Percentiles rank a stretch among this genome's conserved stretches.
phyloP scores from a whole-genome alignment of 2,113 vertebrate species.

The Sebastes schlegelii region DNA sequence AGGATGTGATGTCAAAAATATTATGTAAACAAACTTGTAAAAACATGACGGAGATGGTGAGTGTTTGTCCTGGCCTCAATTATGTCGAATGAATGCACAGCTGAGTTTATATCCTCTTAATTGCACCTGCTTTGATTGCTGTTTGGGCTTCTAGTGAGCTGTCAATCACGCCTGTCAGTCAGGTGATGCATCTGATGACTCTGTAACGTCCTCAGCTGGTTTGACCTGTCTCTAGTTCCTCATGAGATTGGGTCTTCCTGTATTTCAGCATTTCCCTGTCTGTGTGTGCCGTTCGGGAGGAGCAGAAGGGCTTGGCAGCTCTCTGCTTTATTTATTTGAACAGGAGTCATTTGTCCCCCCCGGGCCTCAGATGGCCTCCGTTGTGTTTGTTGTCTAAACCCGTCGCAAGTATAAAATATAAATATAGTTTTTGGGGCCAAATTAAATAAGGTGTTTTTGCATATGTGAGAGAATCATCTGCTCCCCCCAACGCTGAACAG shows the following conservation, averaged over 20 bases:
- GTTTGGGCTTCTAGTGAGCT: neutral
- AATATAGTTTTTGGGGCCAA: constrained; percentile 5
- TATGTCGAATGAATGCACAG: neutral
- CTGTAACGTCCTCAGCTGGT: constrained; percentile 5
- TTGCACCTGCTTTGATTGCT: neutral
- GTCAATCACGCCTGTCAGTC: constrained; percentile 6
- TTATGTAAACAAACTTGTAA: constrained; percentile 22
- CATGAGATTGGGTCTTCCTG: constrained; percentile 25
- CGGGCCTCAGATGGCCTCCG: constrained; percentile 18
- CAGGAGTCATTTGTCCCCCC: constrained; percentile 28
- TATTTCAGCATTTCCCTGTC: constrained; percentile 47
- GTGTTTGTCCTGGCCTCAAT: neutral
- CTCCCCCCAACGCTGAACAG: neutral
- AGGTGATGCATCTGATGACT: constrained; percentile 8
- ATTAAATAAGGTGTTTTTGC: constrained; percentile 10
- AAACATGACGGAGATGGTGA: neutral
- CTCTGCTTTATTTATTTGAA: constrained; percentile 50
- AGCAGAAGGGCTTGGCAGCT: constrained; percentile 39
- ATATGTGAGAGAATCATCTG: neutral
- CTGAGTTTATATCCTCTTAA: neutral
- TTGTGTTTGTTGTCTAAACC: constrained; percentile 51
- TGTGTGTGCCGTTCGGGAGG: constrained; percentile 18
- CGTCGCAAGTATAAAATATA: constrained; percentile 25
- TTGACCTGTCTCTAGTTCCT: constrained; percentile 21
- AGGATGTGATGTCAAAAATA: constrained; percentile 40